A percentile compares a stretch with the other conserved stretches of the same genome.
phyloP scores from a whole-genome alignment of 2,113 vertebrate genomes.

The Tachuris rubrigastra region DNA sequence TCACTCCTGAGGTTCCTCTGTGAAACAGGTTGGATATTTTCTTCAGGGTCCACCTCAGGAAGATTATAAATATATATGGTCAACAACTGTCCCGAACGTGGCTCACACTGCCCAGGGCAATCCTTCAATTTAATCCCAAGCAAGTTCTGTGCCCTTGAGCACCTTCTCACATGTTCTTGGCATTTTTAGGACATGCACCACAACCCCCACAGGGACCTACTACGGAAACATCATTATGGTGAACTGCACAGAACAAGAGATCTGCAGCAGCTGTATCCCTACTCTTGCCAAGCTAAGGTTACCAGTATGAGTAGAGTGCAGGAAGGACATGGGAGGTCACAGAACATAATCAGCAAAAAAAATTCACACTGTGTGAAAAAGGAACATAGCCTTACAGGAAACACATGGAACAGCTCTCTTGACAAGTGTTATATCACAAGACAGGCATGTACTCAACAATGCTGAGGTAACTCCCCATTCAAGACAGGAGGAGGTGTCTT shows the following conservation, averaged over 20 bases:
- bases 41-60: neutral
- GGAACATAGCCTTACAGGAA: neutral
- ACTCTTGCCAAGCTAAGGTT: neutral
- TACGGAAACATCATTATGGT: neutral
- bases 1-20: neutral
- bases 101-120: neutral
- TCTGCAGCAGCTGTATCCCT: neutral
- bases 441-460: neutral
- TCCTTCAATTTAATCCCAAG: neutral
- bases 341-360: neutral
- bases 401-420: neutral
- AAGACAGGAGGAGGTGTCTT: neutral
- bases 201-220: neutral
- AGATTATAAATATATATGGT: neutral
- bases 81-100: neutral
- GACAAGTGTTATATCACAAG: neutral
- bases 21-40: neutral
- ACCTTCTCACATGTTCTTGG: neutral
- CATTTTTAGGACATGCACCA: neutral
- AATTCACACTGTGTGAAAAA: neutral
- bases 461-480: neutral
- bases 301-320: neutral
- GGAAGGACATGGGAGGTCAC: neutral
- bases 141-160: neutral
- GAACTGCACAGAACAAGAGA: neutral